Evolutionary conservation across 1,140 invertebrate species (phyloP).

Genomic region (Chrysomallon squamiferum): DNA sequence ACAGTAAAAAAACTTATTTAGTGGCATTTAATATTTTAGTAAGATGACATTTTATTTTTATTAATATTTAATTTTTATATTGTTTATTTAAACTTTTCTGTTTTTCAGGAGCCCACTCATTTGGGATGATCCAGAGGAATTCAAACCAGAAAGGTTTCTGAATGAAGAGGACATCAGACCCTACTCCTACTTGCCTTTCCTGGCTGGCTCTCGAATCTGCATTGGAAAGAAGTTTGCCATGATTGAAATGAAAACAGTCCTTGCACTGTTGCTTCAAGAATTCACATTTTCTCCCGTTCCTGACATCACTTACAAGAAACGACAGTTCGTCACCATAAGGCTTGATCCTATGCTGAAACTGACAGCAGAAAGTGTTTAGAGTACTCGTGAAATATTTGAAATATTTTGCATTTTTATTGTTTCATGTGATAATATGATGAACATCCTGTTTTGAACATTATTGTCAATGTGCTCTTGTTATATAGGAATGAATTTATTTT

Average conservation of each 20-base stretch:
- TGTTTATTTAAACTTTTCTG: neutral
- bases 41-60: no score
- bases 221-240: conserved; percentile 44
- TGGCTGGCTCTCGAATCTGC: conserved; percentile 39
- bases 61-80: no score
- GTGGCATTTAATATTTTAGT: no score
- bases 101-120: conserved; percentile 24
- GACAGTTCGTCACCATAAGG: conserved; percentile 17
- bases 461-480: no score
- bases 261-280: conserved; percentile 25
- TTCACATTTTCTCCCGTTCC: conserved; percentile 26
- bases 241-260: conserved; percentile 39
- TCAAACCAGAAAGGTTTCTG: conserved; percentile 36
- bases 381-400: no score
- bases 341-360: conserved; percentile 23
- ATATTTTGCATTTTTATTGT: no score
- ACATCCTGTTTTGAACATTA: no score
- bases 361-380: neutral
- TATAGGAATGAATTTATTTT: no score
- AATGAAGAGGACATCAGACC: conserved; percentile 11
- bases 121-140: conserved; percentile 33
- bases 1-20: no score
- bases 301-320: conserved; percentile 20
- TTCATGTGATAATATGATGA: no score
- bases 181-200: conserved; percentile 34